phyloP scores from a whole-genome alignment of 2,797 vertebrate genomes.

The Myioborus melanocephalus region DNA sequence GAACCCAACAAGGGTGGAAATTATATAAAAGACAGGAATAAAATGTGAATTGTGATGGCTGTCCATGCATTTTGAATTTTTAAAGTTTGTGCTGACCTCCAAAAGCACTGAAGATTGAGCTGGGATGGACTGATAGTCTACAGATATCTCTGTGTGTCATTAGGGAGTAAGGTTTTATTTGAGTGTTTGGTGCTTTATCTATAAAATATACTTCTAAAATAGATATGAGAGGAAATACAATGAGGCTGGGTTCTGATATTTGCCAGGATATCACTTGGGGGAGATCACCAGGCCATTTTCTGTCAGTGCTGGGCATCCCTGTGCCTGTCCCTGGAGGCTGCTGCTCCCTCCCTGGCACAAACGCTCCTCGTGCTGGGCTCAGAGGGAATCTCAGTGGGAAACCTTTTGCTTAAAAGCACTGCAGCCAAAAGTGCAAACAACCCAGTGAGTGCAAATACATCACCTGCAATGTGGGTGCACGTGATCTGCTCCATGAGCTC shows the following conservation, averaged over 20 bases:
- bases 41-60: neutral
- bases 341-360: neutral
- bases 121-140: neutral
- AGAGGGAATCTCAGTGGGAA: neutral
- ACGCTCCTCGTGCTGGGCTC: fast-evolving
- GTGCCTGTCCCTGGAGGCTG: neutral
- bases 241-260: neutral
- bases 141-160: neutral
- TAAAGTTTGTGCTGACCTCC: neutral
- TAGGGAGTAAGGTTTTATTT: neutral
- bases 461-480: neutral
- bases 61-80: neutral
- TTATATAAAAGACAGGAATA: neutral
- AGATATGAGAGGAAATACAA: neutral
- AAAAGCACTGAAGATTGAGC: neutral
- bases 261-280: neutral
- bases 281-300: neutral
- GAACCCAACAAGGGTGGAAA: neutral
- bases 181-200: neutral
- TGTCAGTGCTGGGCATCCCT: fast-evolving
- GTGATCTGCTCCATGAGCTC: neutral
- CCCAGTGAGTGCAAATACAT: neutral
- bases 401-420: neutral
- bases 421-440: neutral
- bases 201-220: neutral